phyloP scores from a whole-genome alignment of 2,888 invertebrate species.

The Ormyrus pomaceus region DNA sequence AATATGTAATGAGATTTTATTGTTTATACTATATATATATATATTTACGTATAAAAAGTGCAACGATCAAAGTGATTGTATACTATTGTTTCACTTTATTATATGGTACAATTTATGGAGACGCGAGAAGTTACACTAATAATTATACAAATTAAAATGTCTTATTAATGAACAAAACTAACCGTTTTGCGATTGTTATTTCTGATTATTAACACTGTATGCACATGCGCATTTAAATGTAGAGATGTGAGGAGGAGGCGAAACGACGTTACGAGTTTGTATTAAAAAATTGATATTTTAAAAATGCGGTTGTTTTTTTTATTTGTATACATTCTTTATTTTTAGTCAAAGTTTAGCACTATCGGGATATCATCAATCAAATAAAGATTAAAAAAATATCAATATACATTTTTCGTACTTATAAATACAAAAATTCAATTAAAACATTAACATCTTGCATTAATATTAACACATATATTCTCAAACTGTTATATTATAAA shows the following conservation, averaged over 20 bases:
- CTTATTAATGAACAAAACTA: slow-evolving; percentile 58
- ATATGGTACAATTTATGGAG: slow-evolving; percentile 53
- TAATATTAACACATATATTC: not conserved
- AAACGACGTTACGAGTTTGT: slow-evolving; percentile 57
- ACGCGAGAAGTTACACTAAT: slow-evolving; percentile 56
- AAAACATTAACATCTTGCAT: not conserved
- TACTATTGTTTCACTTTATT: slow-evolving; percentile 54
- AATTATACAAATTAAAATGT: slow-evolving; percentile 46
- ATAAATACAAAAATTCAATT: not conserved
- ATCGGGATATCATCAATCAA: not conserved
- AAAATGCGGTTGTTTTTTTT: slow-evolving; percentile 36
- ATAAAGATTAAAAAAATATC: not conserved
- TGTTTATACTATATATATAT: slow-evolving; percentile 48
- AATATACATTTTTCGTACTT: slow-evolving; percentile 4
- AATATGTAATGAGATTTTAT: slow-evolving; percentile 45
- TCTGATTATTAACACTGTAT: slow-evolving; percentile 58
- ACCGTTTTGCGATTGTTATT: slow-evolving; percentile 59
- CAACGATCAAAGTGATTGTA: slow-evolving; percentile 51
- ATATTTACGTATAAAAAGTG: slow-evolving; percentile 53
- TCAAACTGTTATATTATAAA: not conserved
- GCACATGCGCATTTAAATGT: slow-evolving; percentile 54
- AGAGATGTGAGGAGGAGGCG: slow-evolving; percentile 46
- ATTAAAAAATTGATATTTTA: slow-evolving; percentile 57
- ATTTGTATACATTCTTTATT: slow-evolving; percentile 27
- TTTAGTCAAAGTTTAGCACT: not conserved